Evolutionary conservation across 2,888 invertebrate genomes (phyloP).

Genomic region (Patella ulyssiponensis): DNA sequence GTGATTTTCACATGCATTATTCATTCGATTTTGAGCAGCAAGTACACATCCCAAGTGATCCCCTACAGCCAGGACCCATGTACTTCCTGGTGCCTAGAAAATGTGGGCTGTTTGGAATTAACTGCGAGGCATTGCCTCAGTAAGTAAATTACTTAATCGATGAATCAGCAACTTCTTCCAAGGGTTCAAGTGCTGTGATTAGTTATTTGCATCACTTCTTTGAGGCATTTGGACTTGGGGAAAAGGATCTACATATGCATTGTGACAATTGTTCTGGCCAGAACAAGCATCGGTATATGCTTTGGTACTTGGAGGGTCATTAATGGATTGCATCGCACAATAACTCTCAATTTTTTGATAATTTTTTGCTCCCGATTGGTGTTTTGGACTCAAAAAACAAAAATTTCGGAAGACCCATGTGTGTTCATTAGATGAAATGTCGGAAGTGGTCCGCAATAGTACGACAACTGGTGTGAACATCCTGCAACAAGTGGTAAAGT

Average conservation of each 20-base stretch:
- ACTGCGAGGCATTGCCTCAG: conserved; percentile 31
- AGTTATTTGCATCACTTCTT: conserved; percentile 41
- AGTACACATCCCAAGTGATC: conserved; percentile 39
- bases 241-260: conserved; percentile 31
- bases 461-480: conserved; percentile 23
- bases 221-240: conserved; percentile 36
- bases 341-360: conserved; percentile 21
- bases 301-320: conserved; percentile 33
- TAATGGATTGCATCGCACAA: conserved; percentile 7
- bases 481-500: conserved; percentile 4
- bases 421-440: conserved; percentile 31
- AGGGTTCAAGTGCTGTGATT: conserved; percentile 43
- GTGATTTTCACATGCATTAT: conserved; percentile 24
- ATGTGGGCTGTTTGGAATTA: conserved; percentile 44
- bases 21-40: conserved; percentile 43
- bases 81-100: conserved; percentile 43
- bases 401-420: conserved; percentile 17
- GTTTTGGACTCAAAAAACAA: conserved; percentile 33
- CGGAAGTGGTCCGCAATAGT: conserved; percentile 14
- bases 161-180: conserved; percentile 33
- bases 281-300: conserved; percentile 44
- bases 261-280: conserved; percentile 47
- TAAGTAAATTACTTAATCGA: conserved; percentile 46
- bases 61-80: conserved; percentile 45
- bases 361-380: conserved; percentile 32